Percentiles rank a stretch among this genome's conserved stretches.
These are phyloP conservation scores for Erinaceus europaeus DNA, from an alignment of 2,113 vertebrate genomes.

Conservation along the genomic window DNA sequence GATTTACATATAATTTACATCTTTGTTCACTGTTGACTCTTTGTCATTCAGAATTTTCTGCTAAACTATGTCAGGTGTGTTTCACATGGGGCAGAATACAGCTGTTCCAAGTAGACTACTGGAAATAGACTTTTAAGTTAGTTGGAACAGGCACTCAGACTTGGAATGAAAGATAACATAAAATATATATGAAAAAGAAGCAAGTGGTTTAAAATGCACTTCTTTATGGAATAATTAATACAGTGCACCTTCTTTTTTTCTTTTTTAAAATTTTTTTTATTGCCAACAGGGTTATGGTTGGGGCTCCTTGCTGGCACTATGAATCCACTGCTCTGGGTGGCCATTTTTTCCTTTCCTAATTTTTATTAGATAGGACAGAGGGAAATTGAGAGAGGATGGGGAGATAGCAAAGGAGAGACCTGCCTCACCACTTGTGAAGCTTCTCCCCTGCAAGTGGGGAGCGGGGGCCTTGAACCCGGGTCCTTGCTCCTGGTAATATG, in stretches of 20 bases:
- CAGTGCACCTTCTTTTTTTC: constrained; percentile 13
- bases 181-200: background rate
- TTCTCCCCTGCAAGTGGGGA: too few species aligned
- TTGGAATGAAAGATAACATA: background rate
- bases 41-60: background rate
- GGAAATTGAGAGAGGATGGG: too few species aligned
- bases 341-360: too few species aligned
- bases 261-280: background rate
- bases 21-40: background rate
- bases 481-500: too few species aligned
- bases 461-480: too few species aligned
- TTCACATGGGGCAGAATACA: background rate
- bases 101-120: background rate
- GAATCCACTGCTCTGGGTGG: too few species aligned
- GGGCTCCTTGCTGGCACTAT: too few species aligned
- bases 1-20: background rate
- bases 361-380: too few species aligned
- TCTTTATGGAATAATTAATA: background rate
- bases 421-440: too few species aligned
- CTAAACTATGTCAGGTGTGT: constrained; percentile 10
- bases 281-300: too few species aligned
- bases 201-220: background rate
- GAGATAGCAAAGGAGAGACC: too few species aligned
- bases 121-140: background rate
- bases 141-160: background rate